Percentiles rank a stretch among this genome's conserved stretches.
phyloP scores from a whole-genome alignment of 1,140 invertebrate genomes.

The Leucophenga varia region DNA sequence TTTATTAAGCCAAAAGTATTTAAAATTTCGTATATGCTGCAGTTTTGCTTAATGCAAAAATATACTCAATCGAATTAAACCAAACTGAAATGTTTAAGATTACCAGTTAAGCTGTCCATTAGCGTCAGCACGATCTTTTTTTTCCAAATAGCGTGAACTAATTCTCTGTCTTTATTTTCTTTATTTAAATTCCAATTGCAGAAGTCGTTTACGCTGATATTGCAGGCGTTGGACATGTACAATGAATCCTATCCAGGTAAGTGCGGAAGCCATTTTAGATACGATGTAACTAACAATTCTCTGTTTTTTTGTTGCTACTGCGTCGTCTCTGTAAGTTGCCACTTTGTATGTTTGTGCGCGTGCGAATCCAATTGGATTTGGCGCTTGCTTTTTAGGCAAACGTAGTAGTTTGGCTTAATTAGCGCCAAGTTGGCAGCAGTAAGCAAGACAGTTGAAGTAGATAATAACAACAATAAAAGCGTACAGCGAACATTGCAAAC shows the following conservation, averaged over 20 bases:
- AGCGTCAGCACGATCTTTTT: conserved; percentile 29
- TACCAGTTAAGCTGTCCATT: conserved; percentile 54
- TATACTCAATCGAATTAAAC: too few species aligned
- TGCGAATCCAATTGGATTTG: too few species aligned
- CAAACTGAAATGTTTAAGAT: conserved; percentile 35
- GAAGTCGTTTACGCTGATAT: conserved; percentile 88
- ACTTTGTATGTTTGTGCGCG: too few species aligned
- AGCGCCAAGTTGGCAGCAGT: conserved; percentile 19
- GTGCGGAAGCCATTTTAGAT: conserved; percentile 46
- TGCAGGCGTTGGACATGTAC: conserved; percentile 83
- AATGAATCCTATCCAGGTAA: conserved; percentile 70
- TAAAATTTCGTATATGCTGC: too few species aligned
- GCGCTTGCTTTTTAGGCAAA: conserved; percentile 5
- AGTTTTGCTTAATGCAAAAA: too few species aligned
- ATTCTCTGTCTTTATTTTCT: conserved; percentile 15
- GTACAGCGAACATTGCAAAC: conserved; percentile 3
- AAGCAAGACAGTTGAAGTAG: conserved; percentile 4
- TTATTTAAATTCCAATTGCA: conserved; percentile 55
- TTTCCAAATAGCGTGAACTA: conserved; percentile 10
- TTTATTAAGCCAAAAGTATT: too few species aligned
- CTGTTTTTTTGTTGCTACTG: too few species aligned
- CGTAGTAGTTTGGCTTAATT: conserved; percentile 41
- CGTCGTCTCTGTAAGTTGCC: too few species aligned
- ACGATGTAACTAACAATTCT: background rate
- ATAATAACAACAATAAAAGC: conserved; percentile 30